Base-by-base conservation (phyloP, 2,888 invertebrate genomes). In the Diadromus collaris region DNA sequence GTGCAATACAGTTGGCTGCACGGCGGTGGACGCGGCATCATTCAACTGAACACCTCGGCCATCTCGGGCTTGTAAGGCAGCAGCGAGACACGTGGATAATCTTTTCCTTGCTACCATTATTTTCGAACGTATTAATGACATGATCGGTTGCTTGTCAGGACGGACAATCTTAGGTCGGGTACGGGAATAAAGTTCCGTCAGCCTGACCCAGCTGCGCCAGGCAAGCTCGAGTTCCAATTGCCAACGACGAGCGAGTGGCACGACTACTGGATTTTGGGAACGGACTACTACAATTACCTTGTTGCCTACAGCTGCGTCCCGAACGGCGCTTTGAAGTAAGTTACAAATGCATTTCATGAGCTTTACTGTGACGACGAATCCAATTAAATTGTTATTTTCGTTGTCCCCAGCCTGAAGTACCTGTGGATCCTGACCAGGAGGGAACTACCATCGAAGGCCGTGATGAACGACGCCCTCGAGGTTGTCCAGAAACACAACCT, bases 351-450 rank as follows among this genome's bases (percentile, higher is more conserved):
- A 44, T 19, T 51, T 13, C 38, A 46, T 67, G 10, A 77, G 16
- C n/a, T 44, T 5, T n/a, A 44, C 68, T 21, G n/a, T 38, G 5
- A 38, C 13, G 38, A 38, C 38, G 34, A 16, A 3, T 54, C 24
- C 13, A 13, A 54, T 56, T 16, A 29, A 16, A 27, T 13, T 29
- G 16, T 29, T 6, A 5, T 29, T 27, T 27, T 56, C 27, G 21
- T 79, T 67, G 58, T 75, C 87, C 88, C 77, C 75, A 88, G 88
- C 63, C 24, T 83, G 89, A 92, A 91, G 83, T 91, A 91, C 80
- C 91, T 91, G 2, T 92, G 95, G 95, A 93, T 95, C 74, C 90
- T 95, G 63, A 94, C 95, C 0, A 92, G 95, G 84, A 92, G 93
- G 58, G 91, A 92, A 48, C 91, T 92, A 67, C 95, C 95, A 16